Evolutionary conservation across 1,140 invertebrate genomes (phyloP).

Genomic region (Drosophila navojoa): DNA sequence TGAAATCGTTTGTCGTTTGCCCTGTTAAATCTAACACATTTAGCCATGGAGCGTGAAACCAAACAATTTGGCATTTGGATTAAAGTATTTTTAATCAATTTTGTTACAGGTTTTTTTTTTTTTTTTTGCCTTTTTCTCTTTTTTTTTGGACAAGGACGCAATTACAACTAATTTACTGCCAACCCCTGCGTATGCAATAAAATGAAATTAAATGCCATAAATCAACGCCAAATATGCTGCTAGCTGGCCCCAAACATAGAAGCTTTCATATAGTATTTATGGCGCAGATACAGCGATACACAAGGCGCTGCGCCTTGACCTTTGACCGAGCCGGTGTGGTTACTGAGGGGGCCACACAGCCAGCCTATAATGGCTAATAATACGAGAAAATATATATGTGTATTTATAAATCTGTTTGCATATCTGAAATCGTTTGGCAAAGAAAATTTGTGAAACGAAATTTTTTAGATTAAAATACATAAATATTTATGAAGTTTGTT

Average conservation of each 20-base stretch:
- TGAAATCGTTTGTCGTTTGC: background rate
- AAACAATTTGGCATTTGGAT: constrained; percentile 28
- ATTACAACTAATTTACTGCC: constrained; percentile 54
- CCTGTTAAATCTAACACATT: background rate
- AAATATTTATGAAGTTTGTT: too few species aligned
- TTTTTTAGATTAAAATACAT: too few species aligned
- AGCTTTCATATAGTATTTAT: constrained; percentile 32
- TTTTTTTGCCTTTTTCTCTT: background rate
- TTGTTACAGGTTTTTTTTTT: constrained; percentile 7
- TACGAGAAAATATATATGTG: too few species aligned
- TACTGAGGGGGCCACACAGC: background rate
- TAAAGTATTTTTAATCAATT: constrained; percentile 61
- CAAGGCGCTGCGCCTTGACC: constrained; percentile 47
- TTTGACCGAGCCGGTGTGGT: constrained; percentile 14
- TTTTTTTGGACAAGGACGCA: constrained; percentile 13
- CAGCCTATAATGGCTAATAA: too few species aligned
- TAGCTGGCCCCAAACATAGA: constrained; percentile 16
- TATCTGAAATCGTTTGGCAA: background rate
- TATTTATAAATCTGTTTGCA: too few species aligned
- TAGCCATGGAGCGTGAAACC: background rate
- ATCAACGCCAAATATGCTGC: constrained; percentile 62
- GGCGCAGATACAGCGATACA: constrained; percentile 6
- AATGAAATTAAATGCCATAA: constrained; percentile 73
- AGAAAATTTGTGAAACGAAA: background rate
- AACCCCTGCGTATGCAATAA: constrained; percentile 46